These are phyloP conservation scores for Antheraea mylitta DNA, from an alignment of 1,140 invertebrate genomes.

Conservation along the genomic window DNA sequence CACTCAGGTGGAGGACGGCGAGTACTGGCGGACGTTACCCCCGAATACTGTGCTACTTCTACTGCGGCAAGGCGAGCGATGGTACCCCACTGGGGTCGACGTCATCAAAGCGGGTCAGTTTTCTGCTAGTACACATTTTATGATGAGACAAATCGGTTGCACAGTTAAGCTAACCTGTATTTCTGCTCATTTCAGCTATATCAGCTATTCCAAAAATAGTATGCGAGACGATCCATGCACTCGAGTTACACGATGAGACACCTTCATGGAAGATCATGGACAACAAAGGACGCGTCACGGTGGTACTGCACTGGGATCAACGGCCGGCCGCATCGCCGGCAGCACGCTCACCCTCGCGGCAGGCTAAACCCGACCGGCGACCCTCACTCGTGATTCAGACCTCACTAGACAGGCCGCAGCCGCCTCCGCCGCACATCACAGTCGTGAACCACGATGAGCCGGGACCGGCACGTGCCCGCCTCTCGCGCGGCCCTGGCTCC, in stretches of 20 bases:
- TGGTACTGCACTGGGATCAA: constrained; percentile 96
- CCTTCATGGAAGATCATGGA: constrained; percentile 98
- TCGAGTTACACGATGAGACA: constrained; percentile 96
- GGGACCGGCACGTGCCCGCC: constrained; percentile 74
- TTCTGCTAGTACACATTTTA: neutral
- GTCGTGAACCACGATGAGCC: constrained; percentile 93
- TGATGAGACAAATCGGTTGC: neutral
- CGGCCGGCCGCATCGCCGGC: constrained; percentile 81
- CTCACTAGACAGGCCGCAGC: constrained; percentile 84
- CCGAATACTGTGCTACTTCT: constrained; percentile 94
- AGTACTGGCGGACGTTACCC: constrained; percentile 94
- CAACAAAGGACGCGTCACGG: constrained; percentile 95
- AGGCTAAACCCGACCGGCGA: constrained; percentile 80
- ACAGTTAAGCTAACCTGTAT: neutral
- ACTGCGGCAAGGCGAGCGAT: constrained; percentile 92
- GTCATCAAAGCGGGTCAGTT: constrained; percentile 92
- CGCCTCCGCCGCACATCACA: constrained; percentile 89
- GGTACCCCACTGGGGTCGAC: constrained; percentile 94
- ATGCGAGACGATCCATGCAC: constrained; percentile 95
- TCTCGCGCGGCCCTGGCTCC: constrained; percentile 83
- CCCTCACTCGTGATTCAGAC: constrained; percentile 88
- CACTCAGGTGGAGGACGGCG: constrained; percentile 96
- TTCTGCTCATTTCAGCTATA: constrained; percentile 83
- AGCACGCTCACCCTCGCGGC: constrained; percentile 81
- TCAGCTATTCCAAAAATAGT: constrained; percentile 97